A percentile compares a stretch with the other conserved stretches of the same genome.
Conservation (phyloP, 2,113 vertebrate genomes). For the Osmerus mordax region DNA sequence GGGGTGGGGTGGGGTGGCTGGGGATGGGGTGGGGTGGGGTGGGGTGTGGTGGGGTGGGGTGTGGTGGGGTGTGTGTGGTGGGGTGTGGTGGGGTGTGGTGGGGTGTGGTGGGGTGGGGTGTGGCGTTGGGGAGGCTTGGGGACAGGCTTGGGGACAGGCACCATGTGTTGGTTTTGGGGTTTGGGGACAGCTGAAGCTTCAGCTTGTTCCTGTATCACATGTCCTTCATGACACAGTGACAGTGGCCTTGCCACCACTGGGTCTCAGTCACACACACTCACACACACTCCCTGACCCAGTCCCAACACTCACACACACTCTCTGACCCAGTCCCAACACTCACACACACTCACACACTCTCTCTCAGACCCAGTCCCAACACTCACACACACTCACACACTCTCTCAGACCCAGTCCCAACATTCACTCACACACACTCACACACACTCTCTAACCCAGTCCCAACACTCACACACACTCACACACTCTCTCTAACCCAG, state of each 20-base stretch:
- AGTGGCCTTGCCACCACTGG: background rate
- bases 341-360: background rate
- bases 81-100: too few species aligned
- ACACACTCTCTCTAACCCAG: background rate
- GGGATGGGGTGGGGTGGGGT: too few species aligned
- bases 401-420: background rate
- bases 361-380: background rate
- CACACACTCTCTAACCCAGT: background rate
- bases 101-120: too few species aligned
- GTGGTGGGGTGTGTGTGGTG: too few species aligned
- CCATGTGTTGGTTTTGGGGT: conserved; percentile 55
- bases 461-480: background rate
- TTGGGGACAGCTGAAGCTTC: conserved; percentile 62
- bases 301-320: background rate
- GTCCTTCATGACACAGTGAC: conserved; percentile 32
- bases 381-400: background rate
- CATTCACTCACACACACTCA: background rate
- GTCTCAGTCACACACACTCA: background rate
- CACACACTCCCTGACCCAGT: background rate
- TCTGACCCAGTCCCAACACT: too few species aligned
- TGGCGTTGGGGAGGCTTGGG: too few species aligned
- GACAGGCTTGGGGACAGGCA: conserved; percentile 6
- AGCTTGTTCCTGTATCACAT: conserved; percentile 61
- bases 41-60: too few species aligned
- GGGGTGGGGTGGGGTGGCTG: too few species aligned